Evolutionary conservation across 2,113 vertebrate genomes (phyloP).

Genomic region (Tylochromis polylepis): DNA sequence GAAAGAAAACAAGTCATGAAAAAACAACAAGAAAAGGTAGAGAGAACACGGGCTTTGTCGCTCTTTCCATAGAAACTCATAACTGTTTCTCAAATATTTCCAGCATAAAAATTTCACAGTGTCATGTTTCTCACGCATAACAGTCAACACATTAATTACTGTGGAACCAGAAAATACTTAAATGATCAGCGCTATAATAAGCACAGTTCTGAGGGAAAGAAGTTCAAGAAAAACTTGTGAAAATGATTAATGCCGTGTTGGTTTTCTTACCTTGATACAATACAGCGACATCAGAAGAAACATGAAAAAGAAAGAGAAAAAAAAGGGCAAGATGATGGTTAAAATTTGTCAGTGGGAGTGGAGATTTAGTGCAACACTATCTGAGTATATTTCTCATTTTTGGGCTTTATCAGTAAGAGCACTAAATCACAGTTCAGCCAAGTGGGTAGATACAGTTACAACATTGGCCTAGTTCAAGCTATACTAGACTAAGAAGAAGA

Average conservation of each 20-base stretch:
- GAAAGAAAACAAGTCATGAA: neutral
- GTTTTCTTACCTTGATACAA: constrained; percentile 45
- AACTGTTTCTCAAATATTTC: neutral
- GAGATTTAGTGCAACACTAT: neutral
- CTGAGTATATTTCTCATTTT: neutral
- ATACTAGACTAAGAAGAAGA: neutral
- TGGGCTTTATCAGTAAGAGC: neutral
- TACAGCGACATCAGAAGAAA: neutral
- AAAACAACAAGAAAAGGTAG: neutral
- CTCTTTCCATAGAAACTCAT: constrained; percentile 16
- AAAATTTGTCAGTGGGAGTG: neutral
- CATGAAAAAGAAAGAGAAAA: constrained; percentile 2
- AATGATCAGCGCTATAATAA: neutral
- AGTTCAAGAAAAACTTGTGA: neutral
- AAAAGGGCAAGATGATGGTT: neutral
- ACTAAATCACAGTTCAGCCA: neutral
- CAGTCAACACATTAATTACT: neutral
- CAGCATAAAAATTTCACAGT: neutral
- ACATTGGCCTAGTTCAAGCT: neutral
- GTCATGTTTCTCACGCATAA: neutral
- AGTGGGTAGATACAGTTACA: neutral
- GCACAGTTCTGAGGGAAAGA: neutral
- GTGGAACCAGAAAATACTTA: neutral
- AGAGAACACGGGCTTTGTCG: neutral
- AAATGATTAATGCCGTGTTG: neutral